A percentile compares a stretch with the other conserved stretches of the same genome.
Conservation (phyloP, 2,888 invertebrate genomes). For the Crepidodera aurea region DNA sequence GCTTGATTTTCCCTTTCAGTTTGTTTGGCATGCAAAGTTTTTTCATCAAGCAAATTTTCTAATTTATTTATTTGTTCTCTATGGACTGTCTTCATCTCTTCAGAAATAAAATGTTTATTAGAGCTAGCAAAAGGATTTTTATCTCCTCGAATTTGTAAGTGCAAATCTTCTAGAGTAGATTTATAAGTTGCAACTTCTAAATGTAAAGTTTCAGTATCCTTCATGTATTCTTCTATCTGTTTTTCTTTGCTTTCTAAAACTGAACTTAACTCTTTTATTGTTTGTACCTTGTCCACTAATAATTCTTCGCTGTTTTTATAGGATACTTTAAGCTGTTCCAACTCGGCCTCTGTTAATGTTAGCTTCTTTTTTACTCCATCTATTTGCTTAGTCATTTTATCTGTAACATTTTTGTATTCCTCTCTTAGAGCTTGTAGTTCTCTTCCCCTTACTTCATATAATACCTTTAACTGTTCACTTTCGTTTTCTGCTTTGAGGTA, state of each 20-base stretch:
- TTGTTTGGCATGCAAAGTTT: constrained; percentile 43
- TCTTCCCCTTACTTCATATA: constrained; percentile 59
- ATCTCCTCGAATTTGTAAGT: constrained; percentile 48
- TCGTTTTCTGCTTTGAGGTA: constrained; percentile 47
- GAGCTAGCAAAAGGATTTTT: constrained; percentile 47
- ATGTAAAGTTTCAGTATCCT: constrained; percentile 45
- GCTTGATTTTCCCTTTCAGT: constrained; percentile 44
- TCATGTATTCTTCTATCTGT: constrained; percentile 42
- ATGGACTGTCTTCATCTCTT: constrained; percentile 49
- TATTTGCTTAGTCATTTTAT: constrained; percentile 45
- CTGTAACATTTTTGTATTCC: constrained; percentile 47
- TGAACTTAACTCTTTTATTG: constrained; percentile 42
- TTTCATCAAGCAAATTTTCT: constrained; percentile 47
- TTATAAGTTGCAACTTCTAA: constrained; percentile 49
- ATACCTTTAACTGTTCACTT: constrained; percentile 59
- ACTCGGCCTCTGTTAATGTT: constrained; percentile 49
- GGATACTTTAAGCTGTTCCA: constrained; percentile 49
- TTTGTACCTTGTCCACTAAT: constrained; percentile 49
- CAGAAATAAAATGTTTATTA: constrained; percentile 47
- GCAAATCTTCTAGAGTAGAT: constrained; percentile 48
- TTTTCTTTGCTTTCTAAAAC: constrained; percentile 38
- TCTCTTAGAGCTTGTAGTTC: constrained; percentile 51
- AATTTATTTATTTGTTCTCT: constrained; percentile 48
- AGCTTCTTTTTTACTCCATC: constrained; percentile 47
- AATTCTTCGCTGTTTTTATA: constrained; percentile 48